Base-by-base conservation (phyloP, 1,140 invertebrate genomes). In the Armadillidium nasatum region DNA sequence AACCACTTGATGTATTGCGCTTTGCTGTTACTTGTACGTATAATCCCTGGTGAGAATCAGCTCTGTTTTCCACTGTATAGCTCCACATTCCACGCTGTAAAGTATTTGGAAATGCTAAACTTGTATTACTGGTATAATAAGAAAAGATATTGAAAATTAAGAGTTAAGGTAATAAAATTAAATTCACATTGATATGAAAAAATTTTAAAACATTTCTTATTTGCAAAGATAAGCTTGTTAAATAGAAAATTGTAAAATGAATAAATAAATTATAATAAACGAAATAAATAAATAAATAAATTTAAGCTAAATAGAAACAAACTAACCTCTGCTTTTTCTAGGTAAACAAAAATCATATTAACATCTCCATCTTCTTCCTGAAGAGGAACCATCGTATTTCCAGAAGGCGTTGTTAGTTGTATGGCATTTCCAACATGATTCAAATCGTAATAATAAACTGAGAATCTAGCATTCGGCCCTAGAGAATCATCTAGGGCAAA, bases 381-480 rank as follows among this genome's bases (percentile, higher is more conserved):
- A 19, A 78, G 54, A 33, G 60, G 72, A 13, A 78, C 73, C 9
- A 78, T 21, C 11, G 69, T 74, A 44, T 33, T 44, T 21, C 76
- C 76, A 0, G 76, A 78, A 13, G 76, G 76, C 7, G 76, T 43
- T 23, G 76, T 78, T 19, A 78, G 72, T 23, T 78, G 72, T 43
- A 78, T 78, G n/a, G 76, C 72, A 45, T 78, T 78, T 44, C 76
- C 76, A 10, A 78, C 76, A 60, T 78, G 76, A 60, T 78, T 78
- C 7, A 78, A 23, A 66, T 78, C 73, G 45, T 74, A 78, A 70
- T 78, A 78, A 23, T 78, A 78, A 43, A 78, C 72, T 9, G 76
- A 74, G 45, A 78, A 78, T n/a, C 76, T 72, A 10, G 73, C 76
- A 44, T 78, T 74, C 9, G 76, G 72, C 15, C 54, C 72, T n/a